These are phyloP conservation scores for Pipistrellus nathusii DNA, from an alignment of 2,797 vertebrate species.

Conservation along the genomic window DNA sequence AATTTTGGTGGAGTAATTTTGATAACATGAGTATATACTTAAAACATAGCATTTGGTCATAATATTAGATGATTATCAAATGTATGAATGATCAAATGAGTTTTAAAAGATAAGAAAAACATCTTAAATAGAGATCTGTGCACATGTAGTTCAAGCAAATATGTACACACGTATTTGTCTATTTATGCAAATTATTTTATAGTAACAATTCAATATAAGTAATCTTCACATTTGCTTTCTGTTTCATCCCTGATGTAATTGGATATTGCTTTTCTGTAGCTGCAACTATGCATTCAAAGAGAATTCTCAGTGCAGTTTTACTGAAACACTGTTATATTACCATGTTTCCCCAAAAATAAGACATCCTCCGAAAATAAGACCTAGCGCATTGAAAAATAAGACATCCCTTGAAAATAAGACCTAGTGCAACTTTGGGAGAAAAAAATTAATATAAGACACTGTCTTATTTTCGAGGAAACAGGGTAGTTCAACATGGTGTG, in stretches of 20 bases:
- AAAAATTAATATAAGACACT: too few relatives aligned
- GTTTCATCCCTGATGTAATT: not conserved
- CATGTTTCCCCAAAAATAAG: too few relatives aligned
- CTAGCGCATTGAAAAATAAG: too few relatives aligned
- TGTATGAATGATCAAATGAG: conserved; percentile 82
- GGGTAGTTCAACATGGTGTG: conserved; percentile 27
- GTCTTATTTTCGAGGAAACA: too few relatives aligned
- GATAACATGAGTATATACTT: conserved; percentile 68
- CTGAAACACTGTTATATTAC: not conserved
- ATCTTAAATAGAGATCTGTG: not conserved
- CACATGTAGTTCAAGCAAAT: conserved; percentile 17
- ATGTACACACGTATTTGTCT: not conserved
- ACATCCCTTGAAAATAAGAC: too few relatives aligned
- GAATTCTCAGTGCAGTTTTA: conserved; percentile 49
- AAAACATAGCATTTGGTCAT: conserved; percentile 78
- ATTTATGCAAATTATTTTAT: not conserved
- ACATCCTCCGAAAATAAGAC: too few relatives aligned
- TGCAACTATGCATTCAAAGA: not conserved
- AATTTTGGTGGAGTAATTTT: conserved; percentile 80
- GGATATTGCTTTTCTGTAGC: not conserved
- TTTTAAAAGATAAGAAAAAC: conserved; percentile 74
- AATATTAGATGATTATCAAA: conserved; percentile 60
- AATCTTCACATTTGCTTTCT: conserved; percentile 6
- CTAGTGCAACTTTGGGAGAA: too few relatives aligned
- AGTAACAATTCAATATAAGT: not conserved